Base-by-base conservation (phyloP, 2,888 invertebrate species). In the Spodoptera littoralis region DNA sequence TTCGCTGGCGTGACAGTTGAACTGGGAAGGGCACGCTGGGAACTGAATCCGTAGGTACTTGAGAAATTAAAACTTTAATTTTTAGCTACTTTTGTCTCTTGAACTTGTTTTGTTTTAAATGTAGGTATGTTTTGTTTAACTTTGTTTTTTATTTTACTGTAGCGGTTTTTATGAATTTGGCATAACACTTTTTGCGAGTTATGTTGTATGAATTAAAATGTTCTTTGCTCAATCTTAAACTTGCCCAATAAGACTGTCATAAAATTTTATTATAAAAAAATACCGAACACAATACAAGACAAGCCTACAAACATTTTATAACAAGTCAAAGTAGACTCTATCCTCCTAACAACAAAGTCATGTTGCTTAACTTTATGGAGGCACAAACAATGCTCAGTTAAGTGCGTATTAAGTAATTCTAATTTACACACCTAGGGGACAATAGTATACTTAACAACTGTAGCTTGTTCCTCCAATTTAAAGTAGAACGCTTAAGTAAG, bases 401-500 rank as follows among this genome's bases (percentile, higher is more conserved):
- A 73, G 65, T 70, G 54, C n/a, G 65, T 65, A 67, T 79, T 75
- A 79, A 77, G 79, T 79, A 77, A 79, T 65, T 67, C 60, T 61
- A 66, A 65, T 73, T 73, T 64, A 72, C 75, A 66, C 56, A 65
- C 61, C 57, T 52, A 60, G 65, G 55, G 68, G 79, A 77, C 73
- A 79, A 77, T 77, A 71, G 70, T 36, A 36, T 36, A 36, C 51
- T 65, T 65, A 55, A 65, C 48, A 67, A 55, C 67, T 50, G 69
- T 69, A 60, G 59, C 63, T 66, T 63, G 69, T 70, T 36, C 36
- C 36, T 36, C 5, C 70, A 76, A 79, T 79, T 73, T 78, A 75
- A 84, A 83, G 68, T 77, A 49, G 79, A 75, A 76, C 79, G 60
- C 70, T 82, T 79, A 80, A 78, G 77, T 74, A 71, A 78, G 49